A percentile compares a stretch with the other conserved stretches of the same genome.
These are phyloP conservation scores for Embiotoca jacksoni DNA, from an alignment of 2,113 vertebrate species.

Conservation along the genomic window DNA sequence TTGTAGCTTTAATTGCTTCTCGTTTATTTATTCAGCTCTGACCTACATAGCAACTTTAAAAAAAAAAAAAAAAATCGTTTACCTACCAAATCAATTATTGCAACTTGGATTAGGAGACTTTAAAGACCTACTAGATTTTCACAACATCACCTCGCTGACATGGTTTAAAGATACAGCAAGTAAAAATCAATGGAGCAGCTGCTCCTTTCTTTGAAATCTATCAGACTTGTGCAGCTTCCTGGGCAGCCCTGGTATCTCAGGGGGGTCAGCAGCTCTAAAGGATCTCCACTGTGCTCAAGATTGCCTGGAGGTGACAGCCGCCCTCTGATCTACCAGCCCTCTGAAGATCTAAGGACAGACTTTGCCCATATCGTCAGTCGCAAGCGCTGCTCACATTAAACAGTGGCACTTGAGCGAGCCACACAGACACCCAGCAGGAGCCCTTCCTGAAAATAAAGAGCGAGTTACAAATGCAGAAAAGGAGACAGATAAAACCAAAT, in stretches of 20 bases:
- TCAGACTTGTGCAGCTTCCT: slow-evolving; percentile 42
- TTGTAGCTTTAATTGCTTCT: slow-evolving; percentile 49
- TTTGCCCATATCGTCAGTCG: slow-evolving; percentile 41
- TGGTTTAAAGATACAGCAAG: slow-evolving; percentile 44
- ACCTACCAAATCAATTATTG: slow-evolving; percentile 60
- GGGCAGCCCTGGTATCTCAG: slow-evolving; percentile 54
- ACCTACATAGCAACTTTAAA: slow-evolving; percentile 65
- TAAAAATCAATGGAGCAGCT: slow-evolving; percentile 54
- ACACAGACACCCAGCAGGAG: slow-evolving; percentile 45
- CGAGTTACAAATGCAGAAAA: slow-evolving; percentile 12
- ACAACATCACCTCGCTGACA: slow-evolving; percentile 39
- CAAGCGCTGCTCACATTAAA: slow-evolving; percentile 61
- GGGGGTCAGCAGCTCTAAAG: slow-evolving; percentile 67
- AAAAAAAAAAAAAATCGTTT: slow-evolving; percentile 47
- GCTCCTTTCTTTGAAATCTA: slow-evolving; percentile 57
- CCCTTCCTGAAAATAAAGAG: slow-evolving; percentile 48
- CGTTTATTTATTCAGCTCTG: slow-evolving; percentile 53
- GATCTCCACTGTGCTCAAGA: slow-evolving; percentile 57
- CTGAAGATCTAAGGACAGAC: slow-evolving; percentile 76
- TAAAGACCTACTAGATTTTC: slow-evolving; percentile 34
- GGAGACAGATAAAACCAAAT: slow-evolving; percentile 19
- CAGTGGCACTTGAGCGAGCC: slow-evolving; percentile 60
- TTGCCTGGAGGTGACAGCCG: slow-evolving; percentile 71
- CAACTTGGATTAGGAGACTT: slow-evolving; percentile 46
- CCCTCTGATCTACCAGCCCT: slow-evolving; percentile 73